Base-by-base conservation (phyloP, 2,888 invertebrate species). In the Andrena flavipes region DNA sequence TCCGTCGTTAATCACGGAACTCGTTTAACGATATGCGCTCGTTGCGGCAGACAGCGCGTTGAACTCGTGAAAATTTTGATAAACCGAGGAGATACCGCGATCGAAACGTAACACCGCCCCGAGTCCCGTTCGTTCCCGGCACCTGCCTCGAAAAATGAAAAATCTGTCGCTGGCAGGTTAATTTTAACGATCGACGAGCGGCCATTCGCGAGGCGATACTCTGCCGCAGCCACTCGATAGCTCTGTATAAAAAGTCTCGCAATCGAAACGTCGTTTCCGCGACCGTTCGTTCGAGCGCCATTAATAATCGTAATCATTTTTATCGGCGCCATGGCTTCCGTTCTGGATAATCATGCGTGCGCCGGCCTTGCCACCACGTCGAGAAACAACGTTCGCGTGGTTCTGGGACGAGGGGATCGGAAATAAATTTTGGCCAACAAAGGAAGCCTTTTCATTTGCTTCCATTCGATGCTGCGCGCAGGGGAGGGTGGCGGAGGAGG, bases 391-490 rank as follows among this genome's bases (percentile, higher is more conserved):
- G 30, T 77, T 76, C 1, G 60, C 48, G 10, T 23, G 33, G 69
- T 49, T 23, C 33, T 13, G 30, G 51, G 3, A 23, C 29, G 16
- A 10, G 30, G 26, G 75, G 75, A 70, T 68, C 71, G n/a, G 59
- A 59, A 76, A 76, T 76, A 59, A 76, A 76, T 74, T 42, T 84
- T 67, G 63, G 68, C 26, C 64, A 70, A 83, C 67, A 78, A 80
- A 88, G 76, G 81, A 81, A 82, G 29, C 78, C 78, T 75, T 76
- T 81, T 76, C 73, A 82, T 76, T 77, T 76, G 51, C 72, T 80
- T 76, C 74, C 26, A 29, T 26, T 56, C 56, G 54, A 51, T 16
- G 71, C 60, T 49, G 67, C 69, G 73, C 64, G 48, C 16, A 54
- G 30, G 49, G 49, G 49, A 42, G 71, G 71, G 67, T 4, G 42